A percentile compares a stretch with the other conserved stretches of the same genome.
Evolutionary conservation across 2,888 invertebrate genomes (phyloP).

Genomic region (Pammene aurita): DNA sequence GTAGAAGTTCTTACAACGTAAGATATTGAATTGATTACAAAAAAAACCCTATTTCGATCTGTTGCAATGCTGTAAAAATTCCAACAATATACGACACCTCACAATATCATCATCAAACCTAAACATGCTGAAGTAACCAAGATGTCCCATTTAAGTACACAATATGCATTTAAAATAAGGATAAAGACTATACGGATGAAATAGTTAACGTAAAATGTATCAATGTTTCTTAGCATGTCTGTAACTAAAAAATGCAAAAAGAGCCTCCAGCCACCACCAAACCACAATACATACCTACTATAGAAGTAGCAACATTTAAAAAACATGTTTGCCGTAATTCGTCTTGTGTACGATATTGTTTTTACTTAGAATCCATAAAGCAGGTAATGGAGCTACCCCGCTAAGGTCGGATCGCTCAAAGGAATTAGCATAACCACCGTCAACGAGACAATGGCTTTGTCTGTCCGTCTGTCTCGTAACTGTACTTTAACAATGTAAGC

Average conservation of each 20-base stretch:
- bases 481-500: slow-evolving; percentile 64
- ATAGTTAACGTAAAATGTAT: background rate
- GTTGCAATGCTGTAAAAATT: too few relatives aligned
- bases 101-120: too few relatives aligned
- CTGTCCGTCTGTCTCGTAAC: slow-evolving; percentile 70
- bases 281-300: background rate
- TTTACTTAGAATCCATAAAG: slow-evolving; percentile 60
- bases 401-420: slow-evolving; percentile 69
- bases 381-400: slow-evolving; percentile 65
- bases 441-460: slow-evolving; percentile 82
- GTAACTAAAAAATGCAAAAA: background rate
- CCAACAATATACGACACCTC: too few relatives aligned
- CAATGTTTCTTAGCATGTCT: too few relatives aligned
- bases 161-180: too few relatives aligned
- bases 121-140: too few relatives aligned
- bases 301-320: background rate
- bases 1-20: too few relatives aligned
- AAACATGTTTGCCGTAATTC: slow-evolving; percentile 10
- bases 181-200: background rate
- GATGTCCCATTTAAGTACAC: too few relatives aligned
- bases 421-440: slow-evolving; percentile 80
- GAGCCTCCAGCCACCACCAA: too few relatives aligned
- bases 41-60: too few relatives aligned
- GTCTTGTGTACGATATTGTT: slow-evolving; percentile 13
- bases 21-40: too few relatives aligned